Percentiles rank a stretch among this genome's conserved stretches.
Evolutionary conservation across 2,113 vertebrate genomes (phyloP).

Genomic region (Gila orcuttii): DNA sequence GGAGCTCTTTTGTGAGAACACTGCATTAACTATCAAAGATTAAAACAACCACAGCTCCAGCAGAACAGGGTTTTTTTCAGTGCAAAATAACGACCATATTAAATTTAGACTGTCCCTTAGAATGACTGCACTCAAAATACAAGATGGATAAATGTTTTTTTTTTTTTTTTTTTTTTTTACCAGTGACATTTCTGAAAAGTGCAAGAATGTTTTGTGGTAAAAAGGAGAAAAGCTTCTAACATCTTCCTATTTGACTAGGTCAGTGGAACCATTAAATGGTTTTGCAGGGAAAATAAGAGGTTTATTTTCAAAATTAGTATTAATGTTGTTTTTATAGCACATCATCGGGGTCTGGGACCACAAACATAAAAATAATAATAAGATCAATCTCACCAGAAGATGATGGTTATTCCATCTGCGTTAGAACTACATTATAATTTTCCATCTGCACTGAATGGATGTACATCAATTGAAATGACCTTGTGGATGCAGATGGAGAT

Average conservation of each 20-base stretch:
- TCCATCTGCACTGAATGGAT: not conserved
- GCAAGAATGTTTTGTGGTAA: not conserved
- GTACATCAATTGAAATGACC: not conserved
- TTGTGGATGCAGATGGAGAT: not conserved
- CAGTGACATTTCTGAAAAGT: not conserved
- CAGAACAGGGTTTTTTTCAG: not conserved
- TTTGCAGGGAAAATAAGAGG: not conserved
- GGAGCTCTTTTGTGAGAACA: not conserved
- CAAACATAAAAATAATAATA: not conserved
- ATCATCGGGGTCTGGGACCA: not conserved
- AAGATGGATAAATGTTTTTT: not conserved
- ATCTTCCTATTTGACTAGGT: not conserved
- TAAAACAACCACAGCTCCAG: not conserved
- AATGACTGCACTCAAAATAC: not conserved
- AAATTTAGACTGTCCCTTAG: slow-evolving; percentile 10
- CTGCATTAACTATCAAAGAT: not conserved
- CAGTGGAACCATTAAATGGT: not conserved
- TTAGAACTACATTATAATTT: not conserved
- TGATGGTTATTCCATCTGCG: not conserved
- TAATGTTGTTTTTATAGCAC: not conserved
- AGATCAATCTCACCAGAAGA: not conserved
- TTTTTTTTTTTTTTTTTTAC: not conserved
- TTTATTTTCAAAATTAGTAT: not conserved
- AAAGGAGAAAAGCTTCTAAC: not conserved
- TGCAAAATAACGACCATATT: not conserved